These are phyloP conservation scores for Metacarcinus magister DNA, from an alignment of 2,888 invertebrate species.

Conservation along the genomic window DNA sequence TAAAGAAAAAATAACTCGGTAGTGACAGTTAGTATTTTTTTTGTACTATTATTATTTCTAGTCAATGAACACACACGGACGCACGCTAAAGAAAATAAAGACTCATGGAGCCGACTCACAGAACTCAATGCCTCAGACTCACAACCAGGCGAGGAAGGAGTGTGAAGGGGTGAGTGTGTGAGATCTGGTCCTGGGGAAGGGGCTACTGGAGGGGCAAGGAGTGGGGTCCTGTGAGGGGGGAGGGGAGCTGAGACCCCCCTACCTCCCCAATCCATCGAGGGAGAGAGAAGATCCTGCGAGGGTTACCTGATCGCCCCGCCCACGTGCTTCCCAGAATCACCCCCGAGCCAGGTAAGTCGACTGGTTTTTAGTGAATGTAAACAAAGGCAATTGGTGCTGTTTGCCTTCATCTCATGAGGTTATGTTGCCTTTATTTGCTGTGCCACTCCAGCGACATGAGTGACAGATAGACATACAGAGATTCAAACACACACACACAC, in stretches of 20 bases:
- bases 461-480: not conserved
- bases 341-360: slow-evolving; percentile 3
- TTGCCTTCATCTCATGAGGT: not conserved
- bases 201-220: not conserved
- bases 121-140: not conserved
- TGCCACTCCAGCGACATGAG: not conserved
- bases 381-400: not conserved
- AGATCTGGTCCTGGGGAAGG: not conserved
- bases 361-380: not conserved
- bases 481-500: slow-evolving; percentile 4
- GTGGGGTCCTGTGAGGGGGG: not conserved
- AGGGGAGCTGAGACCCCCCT: slow-evolving; percentile 9
- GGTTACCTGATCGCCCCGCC: not conserved
- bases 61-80: not conserved
- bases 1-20: not conserved
- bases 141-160: not conserved
- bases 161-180: slow-evolving; percentile 2
- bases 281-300: not conserved
- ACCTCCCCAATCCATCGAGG: not conserved
- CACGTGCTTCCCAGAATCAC: slow-evolving; percentile 47
- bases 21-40: slow-evolving; percentile 37
- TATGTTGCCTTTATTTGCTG: not conserved
- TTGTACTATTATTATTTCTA: not conserved
- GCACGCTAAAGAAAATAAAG: not conserved
- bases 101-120: not conserved